A percentile compares a stretch with the other conserved stretches of the same genome.
These are phyloP conservation scores for Puma concolor DNA, from an alignment of 2,113 vertebrate species.

Conservation along the genomic window DNA sequence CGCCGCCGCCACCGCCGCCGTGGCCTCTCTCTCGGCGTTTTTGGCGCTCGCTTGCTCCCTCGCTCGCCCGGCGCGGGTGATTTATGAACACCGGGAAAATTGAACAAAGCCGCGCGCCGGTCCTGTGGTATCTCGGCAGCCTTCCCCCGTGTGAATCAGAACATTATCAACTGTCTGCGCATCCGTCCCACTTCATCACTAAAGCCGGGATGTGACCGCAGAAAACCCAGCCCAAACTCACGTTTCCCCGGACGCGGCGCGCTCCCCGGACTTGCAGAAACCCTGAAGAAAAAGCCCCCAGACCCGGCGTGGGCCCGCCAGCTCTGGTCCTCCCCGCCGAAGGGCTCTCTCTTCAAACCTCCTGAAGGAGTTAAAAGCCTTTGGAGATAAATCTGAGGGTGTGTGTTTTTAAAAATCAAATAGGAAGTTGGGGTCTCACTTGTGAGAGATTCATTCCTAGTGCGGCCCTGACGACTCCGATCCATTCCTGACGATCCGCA, in stretches of 20 bases:
- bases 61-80: conserved; percentile 81
- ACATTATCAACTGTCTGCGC: conserved; percentile 86
- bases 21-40: conserved; percentile 11
- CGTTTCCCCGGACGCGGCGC: conserved; percentile 66
- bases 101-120: conserved; percentile 86
- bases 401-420: conserved; percentile 79
- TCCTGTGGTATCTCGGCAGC: conserved; percentile 84
- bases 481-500: conserved; percentile 94
- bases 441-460: conserved; percentile 92
- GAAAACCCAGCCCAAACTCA: conserved; percentile 82
- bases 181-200: conserved; percentile 85
- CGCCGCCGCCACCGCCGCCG: neutral
- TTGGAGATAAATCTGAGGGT: conserved; percentile 82
- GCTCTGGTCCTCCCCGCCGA: conserved; percentile 79
- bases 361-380: conserved; percentile 85
- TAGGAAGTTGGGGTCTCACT: conserved; percentile 89
- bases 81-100: conserved; percentile 89
- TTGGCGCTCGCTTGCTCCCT: conserved; percentile 68
- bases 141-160: conserved; percentile 86
- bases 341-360: conserved; percentile 82
- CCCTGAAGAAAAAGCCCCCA: neutral
- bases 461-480: conserved; percentile 91
- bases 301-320: neutral
- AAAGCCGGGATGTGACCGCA: conserved; percentile 84
- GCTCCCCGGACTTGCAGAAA: conserved; percentile 20